Percentiles rank a stretch among this genome's conserved stretches.
These are phyloP conservation scores for Nyctibius bracteatus DNA, from an alignment of 2,113 vertebrate genomes.

Conservation along the genomic window DNA sequence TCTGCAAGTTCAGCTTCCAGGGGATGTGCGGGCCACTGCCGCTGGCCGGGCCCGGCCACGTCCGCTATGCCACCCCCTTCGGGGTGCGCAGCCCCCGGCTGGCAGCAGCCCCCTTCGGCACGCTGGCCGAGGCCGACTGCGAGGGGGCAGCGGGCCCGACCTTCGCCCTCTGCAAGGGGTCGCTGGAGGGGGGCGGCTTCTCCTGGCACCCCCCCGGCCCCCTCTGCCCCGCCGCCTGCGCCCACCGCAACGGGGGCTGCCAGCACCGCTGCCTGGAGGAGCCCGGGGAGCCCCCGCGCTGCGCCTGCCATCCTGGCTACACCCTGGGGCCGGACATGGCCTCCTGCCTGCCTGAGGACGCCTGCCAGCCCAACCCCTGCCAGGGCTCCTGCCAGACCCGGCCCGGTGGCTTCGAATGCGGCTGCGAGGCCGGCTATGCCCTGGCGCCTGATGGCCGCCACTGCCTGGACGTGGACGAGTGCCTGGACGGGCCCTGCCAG, in stretches of 20 bases:
- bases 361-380: constrained; percentile 68
- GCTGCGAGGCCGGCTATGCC: constrained; percentile 32
- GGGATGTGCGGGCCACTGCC: constrained; percentile 72
- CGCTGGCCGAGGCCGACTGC: constrained; percentile 56
- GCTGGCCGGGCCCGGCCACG: constrained; percentile 58
- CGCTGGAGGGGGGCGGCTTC: background rate
- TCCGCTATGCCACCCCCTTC: constrained; percentile 70
- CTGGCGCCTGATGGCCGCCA: background rate
- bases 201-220: constrained; percentile 61
- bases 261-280: constrained; percentile 68
- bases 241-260: constrained; percentile 69
- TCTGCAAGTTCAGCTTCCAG: constrained; percentile 79
- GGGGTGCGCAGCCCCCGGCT: constrained; percentile 39
- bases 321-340: constrained; percentile 57
- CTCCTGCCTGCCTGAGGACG: constrained; percentile 57
- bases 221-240: constrained; percentile 59
- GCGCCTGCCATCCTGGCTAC: constrained; percentile 65
- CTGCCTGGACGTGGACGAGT: constrained; percentile 62
- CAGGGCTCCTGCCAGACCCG: background rate
- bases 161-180: constrained; percentile 55
- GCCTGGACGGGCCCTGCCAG: constrained; percentile 19
- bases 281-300: constrained; percentile 10
- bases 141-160: accelerated
- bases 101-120: constrained; percentile 66
- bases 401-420: constrained; percentile 40